A percentile compares a stretch with the other conserved stretches of the same genome.
Evolutionary conservation across 2,888 invertebrate species (phyloP).

Genomic region (Nymphalis urticae): DNA sequence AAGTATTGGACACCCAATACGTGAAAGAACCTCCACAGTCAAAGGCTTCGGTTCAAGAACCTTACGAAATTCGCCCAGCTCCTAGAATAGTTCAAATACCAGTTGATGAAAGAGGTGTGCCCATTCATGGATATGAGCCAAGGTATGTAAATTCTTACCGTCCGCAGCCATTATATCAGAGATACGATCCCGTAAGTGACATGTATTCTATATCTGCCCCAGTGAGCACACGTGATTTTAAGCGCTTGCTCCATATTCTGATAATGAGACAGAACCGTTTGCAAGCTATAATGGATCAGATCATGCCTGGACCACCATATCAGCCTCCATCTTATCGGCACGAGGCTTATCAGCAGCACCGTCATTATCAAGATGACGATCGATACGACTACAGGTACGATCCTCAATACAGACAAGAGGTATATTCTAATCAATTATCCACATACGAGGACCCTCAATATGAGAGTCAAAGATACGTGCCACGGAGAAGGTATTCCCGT

Average conservation of each 20-base stretch:
- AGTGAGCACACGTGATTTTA: conserved; percentile 86
- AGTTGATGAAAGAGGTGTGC: conserved; percentile 73
- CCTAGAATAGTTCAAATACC: conserved; percentile 72
- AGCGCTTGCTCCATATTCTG: conserved; percentile 84
- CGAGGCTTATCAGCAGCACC: conserved; percentile 53
- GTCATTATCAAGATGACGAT: conserved; percentile 67
- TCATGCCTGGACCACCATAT: conserved; percentile 61
- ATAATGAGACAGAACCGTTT: conserved; percentile 83
- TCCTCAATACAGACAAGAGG: conserved; percentile 61
- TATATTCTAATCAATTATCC: conserved; percentile 63
- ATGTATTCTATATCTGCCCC: conserved; percentile 85
- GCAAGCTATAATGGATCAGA: conserved; percentile 79
- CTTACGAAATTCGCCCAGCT: conserved; percentile 66
- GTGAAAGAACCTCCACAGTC: conserved; percentile 59
- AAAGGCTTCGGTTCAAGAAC: conserved; percentile 58
- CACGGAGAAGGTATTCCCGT: conserved; percentile 65
- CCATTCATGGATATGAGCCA: conserved; percentile 68
- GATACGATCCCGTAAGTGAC: conserved; percentile 78
- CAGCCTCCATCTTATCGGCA: conserved; percentile 59
- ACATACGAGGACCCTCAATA: conserved; percentile 68
- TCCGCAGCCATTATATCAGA: conserved; percentile 49
- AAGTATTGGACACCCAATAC: conserved; percentile 73
- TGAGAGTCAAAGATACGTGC: conserved; percentile 74
- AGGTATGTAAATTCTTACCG: conserved; percentile 67
- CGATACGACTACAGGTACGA: conserved; percentile 71